Base-by-base conservation (phyloP, 2,888 invertebrate species). In the Melinaea marsaeus region DNA sequence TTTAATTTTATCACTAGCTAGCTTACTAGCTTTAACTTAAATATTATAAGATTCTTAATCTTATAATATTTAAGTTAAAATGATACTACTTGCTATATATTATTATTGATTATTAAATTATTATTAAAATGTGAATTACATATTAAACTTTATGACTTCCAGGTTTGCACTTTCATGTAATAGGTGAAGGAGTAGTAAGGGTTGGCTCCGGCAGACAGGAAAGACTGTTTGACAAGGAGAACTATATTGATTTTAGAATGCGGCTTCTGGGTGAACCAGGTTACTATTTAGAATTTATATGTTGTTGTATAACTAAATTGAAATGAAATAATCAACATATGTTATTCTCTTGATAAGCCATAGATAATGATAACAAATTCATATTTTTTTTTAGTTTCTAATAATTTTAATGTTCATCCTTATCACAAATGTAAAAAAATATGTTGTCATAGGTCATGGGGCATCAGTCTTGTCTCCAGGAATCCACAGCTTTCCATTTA, bases 191-290 rank as follows among this genome's bases (percentile, higher is more conserved):
- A 66, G 97, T 98, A 60, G 97, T 98, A n/a, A 92, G 96, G 65
- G 94, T 97, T 42, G 93, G 95, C 51, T 95, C 95, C 48, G 94
- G 95, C 62, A 92, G 96, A 54, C 95, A 96, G 77, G 97, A 97
- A 80, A 92, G 96, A 75, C 94, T 96, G 46, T 96, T 95, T 82
- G 98, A 98, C 84, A 95, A 96, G 82, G 98, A 98, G 85, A 97
- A 97, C 83, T 98, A 98, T 81, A 98, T 98, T 75, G 98, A 98
- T 88, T 98, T 98, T 84, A 93, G 98, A 71, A 98, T 98, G 97
- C 92, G 97, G 72, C 91, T 98, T 37, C 92, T 98, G 13, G 98
- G 98, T 56, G 98, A 98, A 91, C 94, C 95, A 87, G 95, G 91
- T 90, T 74, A 64, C 22, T 7, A 3, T 42, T 37, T 33, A 46